Percentiles rank a stretch among this genome's conserved stretches.
Conservation (phyloP, 2,797 vertebrate species). For the Bradypus variegatus region DNA sequence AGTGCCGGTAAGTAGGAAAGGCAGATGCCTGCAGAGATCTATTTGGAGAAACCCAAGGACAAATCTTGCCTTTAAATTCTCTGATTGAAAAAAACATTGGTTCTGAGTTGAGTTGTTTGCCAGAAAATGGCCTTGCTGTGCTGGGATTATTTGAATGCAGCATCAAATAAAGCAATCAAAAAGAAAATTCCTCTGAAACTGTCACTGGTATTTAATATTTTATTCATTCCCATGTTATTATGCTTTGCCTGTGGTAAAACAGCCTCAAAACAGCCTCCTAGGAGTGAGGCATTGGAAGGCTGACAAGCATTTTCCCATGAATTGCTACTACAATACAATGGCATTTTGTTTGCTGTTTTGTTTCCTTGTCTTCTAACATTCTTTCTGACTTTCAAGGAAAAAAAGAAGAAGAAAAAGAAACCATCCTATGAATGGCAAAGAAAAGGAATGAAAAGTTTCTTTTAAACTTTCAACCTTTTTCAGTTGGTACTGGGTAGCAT, state of each 20-base stretch:
- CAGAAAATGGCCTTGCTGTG: neutral
- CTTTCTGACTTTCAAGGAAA: slow-evolving; percentile 78
- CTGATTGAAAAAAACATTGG: neutral
- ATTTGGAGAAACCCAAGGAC: neutral
- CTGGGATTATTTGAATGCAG: slow-evolving; percentile 39
- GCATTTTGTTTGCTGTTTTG: slow-evolving; percentile 89
- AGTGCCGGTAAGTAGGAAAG: slow-evolving; percentile 29
- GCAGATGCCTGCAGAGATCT: neutral
- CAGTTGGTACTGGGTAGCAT: slow-evolving; percentile 45
- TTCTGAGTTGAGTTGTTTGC: neutral
- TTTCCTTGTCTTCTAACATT: slow-evolving; percentile 86
- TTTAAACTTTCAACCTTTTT: slow-evolving; percentile 66
- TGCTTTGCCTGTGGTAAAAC: slow-evolving; percentile 75
- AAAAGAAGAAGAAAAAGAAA: slow-evolving; percentile 57
- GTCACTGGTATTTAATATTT: slow-evolving; percentile 65
- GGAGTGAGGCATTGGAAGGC: slow-evolving; percentile 79
- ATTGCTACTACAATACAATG: slow-evolving; percentile 85
- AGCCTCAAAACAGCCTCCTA: slow-evolving; percentile 69
- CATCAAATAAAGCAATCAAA: slow-evolving; percentile 56
- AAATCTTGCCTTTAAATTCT: slow-evolving; percentile 18
- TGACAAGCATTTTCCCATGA: slow-evolving; percentile 84
- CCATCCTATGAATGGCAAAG: slow-evolving; percentile 71
- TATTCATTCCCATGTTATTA: slow-evolving; percentile 67
- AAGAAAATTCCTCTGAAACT: slow-evolving; percentile 62
- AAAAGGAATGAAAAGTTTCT: slow-evolving; percentile 77